Conservation (phyloP, 2,888 invertebrate species). For the Rhingia campestris region DNA sequence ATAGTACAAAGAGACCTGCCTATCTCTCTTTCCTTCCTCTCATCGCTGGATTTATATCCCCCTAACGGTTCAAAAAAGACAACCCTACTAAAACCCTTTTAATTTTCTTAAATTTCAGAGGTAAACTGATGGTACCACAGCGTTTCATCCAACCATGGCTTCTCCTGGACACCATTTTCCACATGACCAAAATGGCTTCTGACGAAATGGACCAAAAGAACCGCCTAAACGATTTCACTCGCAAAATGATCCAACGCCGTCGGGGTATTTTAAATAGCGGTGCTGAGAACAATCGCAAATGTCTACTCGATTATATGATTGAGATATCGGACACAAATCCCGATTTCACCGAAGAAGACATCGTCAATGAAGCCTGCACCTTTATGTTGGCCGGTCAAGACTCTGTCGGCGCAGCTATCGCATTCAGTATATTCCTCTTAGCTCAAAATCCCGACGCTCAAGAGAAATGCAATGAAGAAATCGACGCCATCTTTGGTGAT, state of each 20-base stretch:
- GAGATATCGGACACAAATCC: slow-evolving; percentile 84
- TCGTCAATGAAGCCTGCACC: slow-evolving; percentile 85
- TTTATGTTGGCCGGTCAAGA: slow-evolving; percentile 87
- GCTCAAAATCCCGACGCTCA: slow-evolving; percentile 84
- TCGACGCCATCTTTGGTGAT: slow-evolving; percentile 82
- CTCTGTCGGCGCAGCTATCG: slow-evolving; percentile 85
- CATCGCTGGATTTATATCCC: too few relatives aligned
- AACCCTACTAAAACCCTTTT: background rate
- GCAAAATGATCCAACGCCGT: slow-evolving; percentile 81
- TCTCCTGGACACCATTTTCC: slow-evolving; percentile 84
- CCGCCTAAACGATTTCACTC: slow-evolving; percentile 83
- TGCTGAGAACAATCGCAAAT: slow-evolving; percentile 78
- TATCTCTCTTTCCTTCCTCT: too few relatives aligned
- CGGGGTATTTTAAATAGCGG: slow-evolving; percentile 77
- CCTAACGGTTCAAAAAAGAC: background rate
- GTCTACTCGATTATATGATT: slow-evolving; percentile 84
- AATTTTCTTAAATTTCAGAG: slow-evolving; percentile 80
- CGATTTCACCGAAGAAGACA: slow-evolving; percentile 84
- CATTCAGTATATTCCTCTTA: slow-evolving; percentile 84
- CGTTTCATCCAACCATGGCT: slow-evolving; percentile 85
- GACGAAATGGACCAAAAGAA: slow-evolving; percentile 84
- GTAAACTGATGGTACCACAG: slow-evolving; percentile 83
- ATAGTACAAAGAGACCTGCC: too few relatives aligned
- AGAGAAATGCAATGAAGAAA: slow-evolving; percentile 83
- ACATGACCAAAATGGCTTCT: slow-evolving; percentile 83